Base-by-base conservation (phyloP, 1,140 invertebrate genomes). In the Pinna nobilis region DNA sequence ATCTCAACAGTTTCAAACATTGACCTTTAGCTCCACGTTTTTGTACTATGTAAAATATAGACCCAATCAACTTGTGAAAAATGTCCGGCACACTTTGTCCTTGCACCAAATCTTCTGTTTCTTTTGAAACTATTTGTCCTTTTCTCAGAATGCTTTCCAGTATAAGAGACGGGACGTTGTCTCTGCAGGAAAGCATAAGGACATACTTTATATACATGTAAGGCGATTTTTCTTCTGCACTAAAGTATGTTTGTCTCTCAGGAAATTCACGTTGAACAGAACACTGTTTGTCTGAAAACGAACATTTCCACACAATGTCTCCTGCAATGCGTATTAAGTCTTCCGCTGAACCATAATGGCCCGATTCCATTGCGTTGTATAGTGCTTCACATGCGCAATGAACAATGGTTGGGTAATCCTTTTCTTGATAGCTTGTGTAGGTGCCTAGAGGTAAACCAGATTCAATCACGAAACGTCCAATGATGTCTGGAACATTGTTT, bases 301-400 rank as follows among this genome's bases (percentile, higher is more conserved):
- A 64, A 55, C 72, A 74, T n/a, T 49, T 39, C 72, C 72, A 74
- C 11, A 74, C 5, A 5, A 63, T 33, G 55, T 60, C 30, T 0
- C 30, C 47, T 4, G 57, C 32, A 20, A 63, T 74, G 2, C 39
- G 25, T 6, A 74, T 44, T 23, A 74, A 41, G 0, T 9, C 3
- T 37, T 44, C 49, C 3, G 65, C 72, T 25, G 65, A 32, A 5
- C 63, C 23, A 55, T 44, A 68, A 32, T 60, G 49, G 5, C 65
- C 55, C 25, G 57, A 47, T n/a, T 68, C 57, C 25, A 74, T 39
- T 47, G 64, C 65, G 20, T 35, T 39, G 1, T 23, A 13, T 9
- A 74, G 30, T n/a, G 44, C 39, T 44, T 71, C 69, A 44, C 69
- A 71, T 41, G 35, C 50, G 4, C 49, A 25, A 44, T 71, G 69